Percentiles rank a stretch among this genome's conserved stretches.
Evolutionary conservation across 2,113 vertebrate species (phyloP).

Genomic region (Echinops telfairi): DNA sequence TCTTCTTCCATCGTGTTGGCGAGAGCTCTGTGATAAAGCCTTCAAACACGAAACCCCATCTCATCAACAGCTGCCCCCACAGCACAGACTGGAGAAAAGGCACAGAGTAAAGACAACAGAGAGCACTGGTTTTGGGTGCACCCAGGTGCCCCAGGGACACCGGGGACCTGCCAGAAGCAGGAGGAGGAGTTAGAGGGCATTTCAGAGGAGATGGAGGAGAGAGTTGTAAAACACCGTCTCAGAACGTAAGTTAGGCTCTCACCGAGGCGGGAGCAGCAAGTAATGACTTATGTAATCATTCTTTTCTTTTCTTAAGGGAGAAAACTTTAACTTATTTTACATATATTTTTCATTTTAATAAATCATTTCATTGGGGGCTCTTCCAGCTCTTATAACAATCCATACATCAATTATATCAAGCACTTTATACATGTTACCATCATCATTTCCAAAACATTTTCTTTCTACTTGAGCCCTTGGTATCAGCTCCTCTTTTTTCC

Average conservation of each 20-base stretch:
- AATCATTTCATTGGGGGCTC: too few relatives aligned
- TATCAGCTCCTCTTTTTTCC: too few relatives aligned
- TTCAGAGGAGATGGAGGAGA: neutral
- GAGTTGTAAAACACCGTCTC: neutral
- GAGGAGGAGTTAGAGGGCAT: neutral
- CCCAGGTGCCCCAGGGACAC: neutral
- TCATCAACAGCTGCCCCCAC: neutral
- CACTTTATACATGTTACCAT: too few relatives aligned
- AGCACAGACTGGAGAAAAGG: neutral
- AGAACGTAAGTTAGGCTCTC: neutral
- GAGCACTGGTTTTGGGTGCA: neutral
- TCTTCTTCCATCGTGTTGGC: constrained; percentile 1
- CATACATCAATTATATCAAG: too few relatives aligned
- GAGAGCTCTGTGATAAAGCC: constrained; percentile 43
- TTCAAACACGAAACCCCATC: neutral
- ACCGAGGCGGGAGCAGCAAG: neutral
- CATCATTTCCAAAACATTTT: too few relatives aligned
- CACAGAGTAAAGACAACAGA: neutral
- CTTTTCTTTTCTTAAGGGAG: too few relatives aligned
- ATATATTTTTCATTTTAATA: too few relatives aligned
- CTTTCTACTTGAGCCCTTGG: too few relatives aligned
- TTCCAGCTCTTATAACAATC: too few relatives aligned
- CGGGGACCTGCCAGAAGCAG: neutral
- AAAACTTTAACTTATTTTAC: too few relatives aligned
- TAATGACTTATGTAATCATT: too few relatives aligned